phyloP scores from a whole-genome alignment of 2,888 invertebrate species.

The Orthosia gracilis region DNA sequence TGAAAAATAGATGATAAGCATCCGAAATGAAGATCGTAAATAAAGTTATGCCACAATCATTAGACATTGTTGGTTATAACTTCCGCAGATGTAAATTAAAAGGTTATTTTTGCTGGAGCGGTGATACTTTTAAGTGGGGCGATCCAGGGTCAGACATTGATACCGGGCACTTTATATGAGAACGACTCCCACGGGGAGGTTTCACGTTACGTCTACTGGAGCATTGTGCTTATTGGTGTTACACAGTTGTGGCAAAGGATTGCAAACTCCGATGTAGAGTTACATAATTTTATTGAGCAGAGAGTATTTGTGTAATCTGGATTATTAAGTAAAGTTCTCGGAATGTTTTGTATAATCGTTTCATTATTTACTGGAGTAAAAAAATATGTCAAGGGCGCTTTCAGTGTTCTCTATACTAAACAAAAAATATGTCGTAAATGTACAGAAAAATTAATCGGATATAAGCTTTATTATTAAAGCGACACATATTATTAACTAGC shows the following conservation, averaged over 20 bases:
- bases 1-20: conserved; percentile 2
- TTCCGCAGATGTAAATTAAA: conserved; percentile 64
- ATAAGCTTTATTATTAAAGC: background rate
- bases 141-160: conserved; percentile 55
- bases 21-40: no score
- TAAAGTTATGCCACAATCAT: conserved; percentile 39
- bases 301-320: background rate
- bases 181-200: conserved; percentile 74
- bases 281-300: background rate
- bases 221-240: conserved; percentile 38
- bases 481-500: conserved; percentile 1
- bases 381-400: background rate
- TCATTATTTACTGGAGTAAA: background rate
- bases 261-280: conserved; percentile 40
- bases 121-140: conserved; percentile 68
- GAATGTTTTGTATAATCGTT: background rate
- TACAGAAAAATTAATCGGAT: no score
- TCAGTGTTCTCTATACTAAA: no score
- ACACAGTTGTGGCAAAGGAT: conserved; percentile 43
- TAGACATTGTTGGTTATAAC: conserved; percentile 49
- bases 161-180: conserved; percentile 74
- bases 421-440: no score
- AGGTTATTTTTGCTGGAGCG: conserved; percentile 60
- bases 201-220: conserved; percentile 74
- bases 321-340: background rate